Evolutionary conservation across 2,888 invertebrate genomes (phyloP), one percentile per base, ranked within the genome.

Genomic region (Urechis unicinctus): DNA sequence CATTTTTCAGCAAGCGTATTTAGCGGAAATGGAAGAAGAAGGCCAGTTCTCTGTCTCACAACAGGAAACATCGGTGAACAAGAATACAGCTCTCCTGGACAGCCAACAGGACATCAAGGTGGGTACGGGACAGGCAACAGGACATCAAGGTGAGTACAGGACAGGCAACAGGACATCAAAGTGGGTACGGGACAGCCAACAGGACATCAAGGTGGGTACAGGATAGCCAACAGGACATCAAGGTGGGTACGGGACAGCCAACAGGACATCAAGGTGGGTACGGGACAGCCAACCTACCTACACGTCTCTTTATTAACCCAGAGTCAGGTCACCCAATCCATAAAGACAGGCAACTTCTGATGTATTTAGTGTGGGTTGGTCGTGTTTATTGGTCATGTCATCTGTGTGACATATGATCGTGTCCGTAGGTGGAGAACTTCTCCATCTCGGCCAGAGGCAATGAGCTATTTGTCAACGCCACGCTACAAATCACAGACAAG

Each of bases 51-150:
- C 96, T 2, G 89, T 98, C 60, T 96, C 96, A 3, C 86, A 86
- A 70, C 88, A 88, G 53, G 83, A 82, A 83, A 56, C 56, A 36
- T 53, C 68, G 1, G 67, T 69, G 6, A 25, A 31, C 30, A 67
- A 66, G 51, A 64, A 64, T n/a, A 17, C 9, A 13, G 68, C 69
- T 1, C 53, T 69, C 2, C 54, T 73, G 2, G 96, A 97, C 73
- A 89, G 92, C 75, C 94, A 96, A 1, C 89, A 93, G 13, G 97
- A 97, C 77, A 97, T 98, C 52, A 97, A 97, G 83, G 90, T 95
- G 53, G 24, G 48, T 48, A 22, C n/a, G n/a, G n/a, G n/a, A n/a
- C n/a, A n/a, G n/a, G n/a, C n/a, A n/a, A n/a, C n/a, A n/a, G n/a
- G n/a, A n/a, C n/a, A n/a, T n/a, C n/a, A n/a, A n/a, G n/a, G n/a